Evolutionary conservation across 1,140 invertebrate genomes (phyloP).

Genomic region (Leptopilina clavipes): DNA sequence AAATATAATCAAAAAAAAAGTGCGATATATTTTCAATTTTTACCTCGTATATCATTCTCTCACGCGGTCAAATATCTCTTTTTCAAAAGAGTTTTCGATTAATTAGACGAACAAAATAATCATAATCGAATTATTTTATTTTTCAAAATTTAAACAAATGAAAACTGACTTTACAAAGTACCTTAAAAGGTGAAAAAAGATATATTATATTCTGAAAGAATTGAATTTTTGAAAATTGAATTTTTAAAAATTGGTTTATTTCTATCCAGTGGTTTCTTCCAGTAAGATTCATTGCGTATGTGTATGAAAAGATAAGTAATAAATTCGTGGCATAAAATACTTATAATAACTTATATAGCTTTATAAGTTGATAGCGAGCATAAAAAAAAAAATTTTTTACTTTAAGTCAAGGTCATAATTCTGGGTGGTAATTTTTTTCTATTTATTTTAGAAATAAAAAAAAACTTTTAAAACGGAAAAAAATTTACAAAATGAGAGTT

Average conservation of each 20-base stretch:
- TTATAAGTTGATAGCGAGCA: constrained; percentile 25
- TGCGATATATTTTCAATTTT: not conserved
- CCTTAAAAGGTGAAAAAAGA: not conserved
- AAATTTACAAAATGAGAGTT: constrained; percentile 13
- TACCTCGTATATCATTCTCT: constrained; percentile 16
- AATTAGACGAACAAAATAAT: constrained; percentile 24
- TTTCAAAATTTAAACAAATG: not conserved
- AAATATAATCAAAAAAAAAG: not conserved
- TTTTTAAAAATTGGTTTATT: not conserved
- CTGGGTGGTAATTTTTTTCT: constrained; percentile 9
- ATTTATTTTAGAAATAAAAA: not conserved
- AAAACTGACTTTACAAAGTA: not conserved
- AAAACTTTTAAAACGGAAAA: constrained; percentile 5
- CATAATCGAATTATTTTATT: not conserved
- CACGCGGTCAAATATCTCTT: not conserved
- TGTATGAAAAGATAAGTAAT: not conserved
- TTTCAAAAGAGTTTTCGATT: constrained; percentile 1
- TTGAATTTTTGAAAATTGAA: not conserved
- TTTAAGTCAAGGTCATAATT: constrained; percentile 38
- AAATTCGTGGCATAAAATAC: constrained; percentile 30
- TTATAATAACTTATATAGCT: constrained; percentile 22
- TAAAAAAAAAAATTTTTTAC: not conserved
- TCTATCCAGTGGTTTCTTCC: not conserved
- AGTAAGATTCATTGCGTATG: not conserved
- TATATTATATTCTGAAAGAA: not conserved